Base-by-base conservation (phyloP, 2,888 invertebrate species). In the Agrotis puta region DNA sequence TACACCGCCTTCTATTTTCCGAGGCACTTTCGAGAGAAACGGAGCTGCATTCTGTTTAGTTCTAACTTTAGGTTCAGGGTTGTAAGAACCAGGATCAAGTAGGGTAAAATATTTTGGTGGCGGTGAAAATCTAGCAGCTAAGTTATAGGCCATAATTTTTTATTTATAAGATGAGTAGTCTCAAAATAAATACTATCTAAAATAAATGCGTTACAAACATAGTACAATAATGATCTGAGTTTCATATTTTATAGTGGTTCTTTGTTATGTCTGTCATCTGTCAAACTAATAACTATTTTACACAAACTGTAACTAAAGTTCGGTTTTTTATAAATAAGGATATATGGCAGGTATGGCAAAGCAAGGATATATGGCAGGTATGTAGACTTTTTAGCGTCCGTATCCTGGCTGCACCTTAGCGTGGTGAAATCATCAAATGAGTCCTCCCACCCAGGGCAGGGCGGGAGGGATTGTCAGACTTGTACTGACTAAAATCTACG, bases 11-110 rank as follows among this genome's bases (percentile, higher is more conserved):
- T 73, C 64, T 7, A 89, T 91, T 16, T 81, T 84, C 56, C 95
- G 88, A n/a, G 89, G 86, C 16, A 85, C 56, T 63, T 85, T 92
- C 20, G 93, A 89, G 53, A 94, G 86, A 87, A 95, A 95, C 6
- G 94, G 92, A 54, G 77, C 89, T 75, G 87, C 90, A 71, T 90
- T 91, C 13, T 57, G 61, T 74, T 85, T 83, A 39, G 64, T 54
- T 77, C 81, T 75, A 16, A 65, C 63, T 70, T 68, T 77, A 20
- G 85, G 81, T 70, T 71, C 74, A 81, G 92, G 90, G 81, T 43
- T 63, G 27, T 94, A 95, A 1, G 92, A 85, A n/a, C 92, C 92
- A 65, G 95, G 95, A 65, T 94, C 95, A 43, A 90, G 85, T 56
- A 95, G 75, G 45, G 81, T 87, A 72, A 80, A 90, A 77, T 88